Conservation (phyloP, 2,797 vertebrate genomes). For the Manis crassicaudata region DNA sequence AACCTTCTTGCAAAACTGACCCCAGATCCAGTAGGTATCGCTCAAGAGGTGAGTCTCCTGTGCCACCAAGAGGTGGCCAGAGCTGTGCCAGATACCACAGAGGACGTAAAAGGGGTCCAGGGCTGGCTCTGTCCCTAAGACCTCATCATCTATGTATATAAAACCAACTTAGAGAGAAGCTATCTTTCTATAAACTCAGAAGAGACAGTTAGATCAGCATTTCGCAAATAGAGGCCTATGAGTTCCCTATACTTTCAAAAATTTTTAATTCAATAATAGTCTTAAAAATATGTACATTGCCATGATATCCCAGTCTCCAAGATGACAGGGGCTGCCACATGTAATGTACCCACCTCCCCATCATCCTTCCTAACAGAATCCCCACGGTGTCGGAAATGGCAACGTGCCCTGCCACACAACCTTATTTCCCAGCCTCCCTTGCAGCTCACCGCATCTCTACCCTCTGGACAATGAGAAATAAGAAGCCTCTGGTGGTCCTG, state of each 20-base stretch:
- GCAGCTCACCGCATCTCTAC: background rate
- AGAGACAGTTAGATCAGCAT: background rate
- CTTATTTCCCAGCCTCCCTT: background rate
- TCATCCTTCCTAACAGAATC: background rate
- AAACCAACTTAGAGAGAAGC: background rate
- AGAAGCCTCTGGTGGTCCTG: background rate
- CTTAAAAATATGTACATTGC: background rate
- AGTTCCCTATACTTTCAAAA: background rate
- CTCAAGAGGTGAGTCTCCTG: background rate
- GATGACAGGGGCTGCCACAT: background rate
- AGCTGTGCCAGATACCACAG: background rate
- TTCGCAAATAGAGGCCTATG: background rate
- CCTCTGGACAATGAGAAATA: background rate
- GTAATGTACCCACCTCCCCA: background rate
- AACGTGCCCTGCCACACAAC: rapidly evolving
- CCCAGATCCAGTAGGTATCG: background rate
- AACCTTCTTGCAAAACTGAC: background rate
- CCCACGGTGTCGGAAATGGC: rapidly evolving
- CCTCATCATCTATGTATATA: background rate
- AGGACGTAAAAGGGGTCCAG: rapidly evolving
- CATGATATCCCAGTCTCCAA: background rate
- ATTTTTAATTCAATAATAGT: background rate
- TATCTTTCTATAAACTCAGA: background rate
- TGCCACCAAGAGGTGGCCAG: background rate
- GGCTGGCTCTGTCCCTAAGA: background rate